Evolutionary conservation across 2,113 vertebrate species (phyloP), one percentile per base, ranked within the genome.

Genomic region (Phylloscopus whistleri): DNA sequence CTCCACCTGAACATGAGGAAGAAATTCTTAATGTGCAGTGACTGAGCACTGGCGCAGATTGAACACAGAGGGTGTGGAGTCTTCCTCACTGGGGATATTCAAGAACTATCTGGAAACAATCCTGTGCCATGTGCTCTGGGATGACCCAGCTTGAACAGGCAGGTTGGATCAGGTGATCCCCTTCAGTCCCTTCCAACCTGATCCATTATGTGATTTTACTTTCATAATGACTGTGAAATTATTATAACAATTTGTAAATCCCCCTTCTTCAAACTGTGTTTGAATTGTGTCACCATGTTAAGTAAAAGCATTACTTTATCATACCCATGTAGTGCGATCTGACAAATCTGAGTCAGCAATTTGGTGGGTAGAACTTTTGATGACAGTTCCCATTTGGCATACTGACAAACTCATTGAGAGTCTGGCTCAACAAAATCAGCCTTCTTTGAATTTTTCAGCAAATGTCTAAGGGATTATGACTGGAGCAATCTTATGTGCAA

Each of bases 51-150:
- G 28, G 30, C 2, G 41, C 19, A 64, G 18, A 9, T 12, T 31
- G 9, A 6, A 12, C 11, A 37, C n/a, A 39, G 2, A 28, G 8
- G 3, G 4, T 46, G 6, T n/a, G 4, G 7, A 30, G 13, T 9
- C 16, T 87, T 13, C 7, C 41, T 55, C 24, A 26, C 9, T n/a
- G 10, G 11, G 3, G 8, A 26, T n/a, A 17, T 41, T 87, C 56
- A 63, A 37, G 62, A 86, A 58, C 26, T 2, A 0, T 23, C 19
- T 63, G n/a, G 13, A 48, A 7, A 13, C 7, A 33, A 20, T n/a
- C 48, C 39, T 35, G 7, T 41, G n/a, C 49, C 1, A 18, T 6
- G 8, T 63, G 46, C 6, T 48, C 24, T 55, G 9, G 20, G 24
- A 55, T 48, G 30, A n/a, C 4, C 6, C 16, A 7, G 8, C 30